phyloP scores from a whole-genome alignment of 1,140 invertebrate genomes.

The Cylas formicarius region DNA sequence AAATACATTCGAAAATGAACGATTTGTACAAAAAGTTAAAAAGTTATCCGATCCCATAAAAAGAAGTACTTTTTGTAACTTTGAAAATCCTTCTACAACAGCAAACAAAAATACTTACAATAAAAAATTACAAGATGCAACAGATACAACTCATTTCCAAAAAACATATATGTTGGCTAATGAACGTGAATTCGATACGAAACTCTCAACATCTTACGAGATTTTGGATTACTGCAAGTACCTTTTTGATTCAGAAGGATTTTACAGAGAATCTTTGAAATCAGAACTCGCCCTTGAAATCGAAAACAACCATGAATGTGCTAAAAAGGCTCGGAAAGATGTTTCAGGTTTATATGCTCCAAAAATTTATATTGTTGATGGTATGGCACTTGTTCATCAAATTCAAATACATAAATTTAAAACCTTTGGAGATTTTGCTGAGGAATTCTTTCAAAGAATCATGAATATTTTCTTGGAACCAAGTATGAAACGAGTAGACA shows the following conservation, averaged over 20 bases:
- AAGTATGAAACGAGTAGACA: conserved; percentile 19
- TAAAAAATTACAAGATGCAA: conserved; percentile 22
- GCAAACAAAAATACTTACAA: conserved; percentile 17
- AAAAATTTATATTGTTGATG: conserved; percentile 18
- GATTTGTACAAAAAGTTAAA: conserved; percentile 19
- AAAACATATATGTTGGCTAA: conserved; percentile 22
- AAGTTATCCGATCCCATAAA: conserved; percentile 19
- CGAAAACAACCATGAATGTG: conserved; percentile 20
- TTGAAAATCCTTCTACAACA: conserved; percentile 17
- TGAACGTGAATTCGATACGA: conserved; percentile 21
- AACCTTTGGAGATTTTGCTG: conserved; percentile 23
- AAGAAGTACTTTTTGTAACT: conserved; percentile 16
- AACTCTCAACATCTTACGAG: conserved; percentile 23
- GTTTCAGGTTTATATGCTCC: conserved; percentile 15
- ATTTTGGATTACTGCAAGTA: conserved; percentile 22
- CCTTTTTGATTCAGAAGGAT: conserved; percentile 19
- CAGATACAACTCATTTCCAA: conserved; percentile 17
- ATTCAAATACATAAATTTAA: conserved; percentile 23
- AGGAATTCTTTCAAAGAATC: conserved; percentile 23
- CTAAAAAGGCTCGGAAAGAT: conserved; percentile 16
- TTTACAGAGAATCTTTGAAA: conserved; percentile 22
- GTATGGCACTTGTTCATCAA: conserved; percentile 19
- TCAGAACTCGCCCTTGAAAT: conserved; percentile 23
- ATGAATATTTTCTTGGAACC: conserved; percentile 15
- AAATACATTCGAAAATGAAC: conserved; percentile 19